Percentiles rank a stretch among this genome's conserved stretches.
These are phyloP conservation scores for Solenopsis invicta DNA, from an alignment of 1,140 invertebrate species.

Conservation along the genomic window DNA sequence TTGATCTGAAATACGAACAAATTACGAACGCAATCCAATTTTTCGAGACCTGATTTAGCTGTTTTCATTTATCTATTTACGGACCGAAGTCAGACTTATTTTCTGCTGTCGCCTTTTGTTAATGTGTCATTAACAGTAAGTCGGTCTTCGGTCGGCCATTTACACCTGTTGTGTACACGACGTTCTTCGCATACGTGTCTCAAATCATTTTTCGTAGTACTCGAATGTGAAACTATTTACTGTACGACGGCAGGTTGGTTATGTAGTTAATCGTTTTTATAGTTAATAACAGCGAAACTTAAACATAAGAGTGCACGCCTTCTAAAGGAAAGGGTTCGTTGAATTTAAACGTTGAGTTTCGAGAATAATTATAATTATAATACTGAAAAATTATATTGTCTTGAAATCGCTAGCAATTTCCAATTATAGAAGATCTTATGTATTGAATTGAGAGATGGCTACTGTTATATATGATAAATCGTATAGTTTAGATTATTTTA, in stretches of 20 bases:
- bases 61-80: slow-evolving; percentile 66
- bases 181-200: slow-evolving; percentile 66
- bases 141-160: slow-evolving; percentile 75
- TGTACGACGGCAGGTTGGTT: slow-evolving; percentile 75
- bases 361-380: background rate
- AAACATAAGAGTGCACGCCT: slow-evolving; percentile 82
- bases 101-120: slow-evolving; percentile 64
- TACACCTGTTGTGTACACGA: slow-evolving; percentile 58
- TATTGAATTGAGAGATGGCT: slow-evolving; percentile 20
- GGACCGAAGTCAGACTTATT: slow-evolving; percentile 78
- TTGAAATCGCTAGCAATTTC: background rate
- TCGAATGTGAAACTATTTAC: slow-evolving; percentile 67
- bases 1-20: slow-evolving; percentile 49
- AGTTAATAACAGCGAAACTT: slow-evolving; percentile 79
- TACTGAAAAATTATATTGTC: background rate
- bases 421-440: background rate
- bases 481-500: slow-evolving; percentile 30
- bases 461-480: slow-evolving; percentile 33
- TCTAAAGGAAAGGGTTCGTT: slow-evolving; percentile 62
- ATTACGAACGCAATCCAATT: slow-evolving; percentile 38
- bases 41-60: slow-evolving; percentile 69
- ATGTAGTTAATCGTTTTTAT: slow-evolving; percentile 78
- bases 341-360: slow-evolving; percentile 18
- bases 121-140: slow-evolving; percentile 67
- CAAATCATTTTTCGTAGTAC: slow-evolving; percentile 72